phyloP scores from a whole-genome alignment of 2,888 invertebrate genomes.

The Rhagophthalmus giganteus region DNA sequence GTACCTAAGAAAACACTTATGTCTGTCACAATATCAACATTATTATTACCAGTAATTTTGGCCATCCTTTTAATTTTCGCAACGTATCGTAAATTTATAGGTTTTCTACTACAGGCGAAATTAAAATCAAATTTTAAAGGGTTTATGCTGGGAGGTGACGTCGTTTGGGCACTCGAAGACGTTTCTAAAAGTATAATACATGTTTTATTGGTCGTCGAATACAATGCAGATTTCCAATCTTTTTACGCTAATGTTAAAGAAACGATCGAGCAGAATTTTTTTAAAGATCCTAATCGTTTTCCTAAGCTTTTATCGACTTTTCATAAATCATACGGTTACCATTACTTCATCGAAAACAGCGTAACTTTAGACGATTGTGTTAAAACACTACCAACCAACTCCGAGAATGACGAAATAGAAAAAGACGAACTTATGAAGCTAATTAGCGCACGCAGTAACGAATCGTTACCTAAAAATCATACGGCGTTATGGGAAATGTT shows the following conservation, averaged over 20 bases:
- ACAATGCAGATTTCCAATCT: background rate
- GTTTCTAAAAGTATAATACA: conserved; percentile 57
- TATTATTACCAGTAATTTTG: background rate
- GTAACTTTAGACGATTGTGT: conserved; percentile 4
- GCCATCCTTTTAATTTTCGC: background rate
- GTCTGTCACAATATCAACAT: background rate
- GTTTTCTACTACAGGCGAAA: background rate
- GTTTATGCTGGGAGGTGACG: conserved; percentile 32
- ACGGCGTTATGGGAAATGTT: conserved; percentile 60
- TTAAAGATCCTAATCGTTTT: background rate
- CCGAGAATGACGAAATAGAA: background rate
- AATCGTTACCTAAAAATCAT: conserved; percentile 53
- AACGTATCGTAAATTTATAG: background rate
- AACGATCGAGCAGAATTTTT: background rate
- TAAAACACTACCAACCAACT: background rate
- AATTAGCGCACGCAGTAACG: background rate
- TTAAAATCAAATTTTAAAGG: background rate
- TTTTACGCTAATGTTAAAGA: background rate
- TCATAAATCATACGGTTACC: conserved; percentile 2
- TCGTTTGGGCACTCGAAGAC: conserved; percentile 60
- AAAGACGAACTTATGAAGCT: conserved; percentile 1
- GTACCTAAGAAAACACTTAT: background rate
- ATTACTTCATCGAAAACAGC: conserved; percentile 1
- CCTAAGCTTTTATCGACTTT: background rate
- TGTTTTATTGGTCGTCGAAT: conserved; percentile 55